Conservation (phyloP, 2,113 vertebrate species). For the Phyllostomus discolor region DNA sequence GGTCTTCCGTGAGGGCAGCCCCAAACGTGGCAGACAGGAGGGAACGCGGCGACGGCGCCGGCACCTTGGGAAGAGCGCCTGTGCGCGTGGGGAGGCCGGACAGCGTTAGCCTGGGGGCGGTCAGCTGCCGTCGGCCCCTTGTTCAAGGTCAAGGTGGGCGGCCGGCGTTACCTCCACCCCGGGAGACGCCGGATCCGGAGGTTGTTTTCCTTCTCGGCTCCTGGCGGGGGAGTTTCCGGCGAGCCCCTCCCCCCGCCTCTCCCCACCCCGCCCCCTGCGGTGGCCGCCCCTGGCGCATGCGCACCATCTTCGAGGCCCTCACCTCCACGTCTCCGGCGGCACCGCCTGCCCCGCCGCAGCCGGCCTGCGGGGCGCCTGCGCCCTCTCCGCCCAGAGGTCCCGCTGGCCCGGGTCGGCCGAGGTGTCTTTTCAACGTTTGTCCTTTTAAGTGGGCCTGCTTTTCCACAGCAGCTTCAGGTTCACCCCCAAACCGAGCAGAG, state of each 20-base stretch:
- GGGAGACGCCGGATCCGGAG: background rate
- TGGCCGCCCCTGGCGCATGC: background rate
- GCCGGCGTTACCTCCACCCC: background rate
- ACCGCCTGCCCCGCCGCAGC: background rate
- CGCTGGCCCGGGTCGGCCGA: background rate
- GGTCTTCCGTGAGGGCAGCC: background rate
- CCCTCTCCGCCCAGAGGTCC: background rate
- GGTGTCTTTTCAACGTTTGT: background rate
- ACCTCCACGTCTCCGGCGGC: background rate
- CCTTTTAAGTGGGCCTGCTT: background rate
- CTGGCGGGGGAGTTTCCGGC: background rate
- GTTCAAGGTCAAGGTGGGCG: background rate
- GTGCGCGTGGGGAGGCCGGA: background rate
- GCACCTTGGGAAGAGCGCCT: accelerated
- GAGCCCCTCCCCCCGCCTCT: too few species aligned
- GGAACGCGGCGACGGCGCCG: background rate
- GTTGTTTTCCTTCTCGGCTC: background rate
- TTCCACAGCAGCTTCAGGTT: background rate
- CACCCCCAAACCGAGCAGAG: background rate
- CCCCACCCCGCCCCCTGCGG: background rate
- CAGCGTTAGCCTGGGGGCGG: background rate
- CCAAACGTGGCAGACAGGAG: background rate
- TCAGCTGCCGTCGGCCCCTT: background rate
- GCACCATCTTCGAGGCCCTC: background rate
- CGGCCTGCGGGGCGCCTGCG: too few species aligned